A percentile compares a stretch with the other conserved stretches of the same genome.
These are phyloP conservation scores for Bradypodion pumilum DNA, from an alignment of 2,797 vertebrate species.

Conservation along the genomic window DNA sequence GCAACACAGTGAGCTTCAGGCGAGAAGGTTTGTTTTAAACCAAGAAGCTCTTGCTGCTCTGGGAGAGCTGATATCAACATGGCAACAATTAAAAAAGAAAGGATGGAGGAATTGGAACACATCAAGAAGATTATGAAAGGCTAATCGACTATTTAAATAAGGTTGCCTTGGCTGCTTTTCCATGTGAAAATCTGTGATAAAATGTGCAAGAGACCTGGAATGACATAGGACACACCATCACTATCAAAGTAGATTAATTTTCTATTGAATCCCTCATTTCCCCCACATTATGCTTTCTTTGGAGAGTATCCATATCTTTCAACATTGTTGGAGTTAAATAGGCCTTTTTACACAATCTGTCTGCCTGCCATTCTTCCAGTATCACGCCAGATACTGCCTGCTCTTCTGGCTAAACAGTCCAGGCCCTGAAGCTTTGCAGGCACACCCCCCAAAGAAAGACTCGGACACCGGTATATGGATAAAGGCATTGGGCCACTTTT, in stretches of 20 bases:
- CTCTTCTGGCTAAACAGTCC: too few relatives aligned
- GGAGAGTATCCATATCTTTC: slow-evolving; percentile 16
- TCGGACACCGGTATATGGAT: too few relatives aligned
- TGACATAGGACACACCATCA: neutral
- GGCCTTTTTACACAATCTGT: neutral
- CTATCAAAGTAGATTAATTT: slow-evolving; percentile 29
- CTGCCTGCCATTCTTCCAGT: neutral
- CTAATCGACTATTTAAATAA: slow-evolving; percentile 14
- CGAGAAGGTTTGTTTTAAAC: slow-evolving; percentile 13
- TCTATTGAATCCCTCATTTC: slow-evolving; percentile 1
- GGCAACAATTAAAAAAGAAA: slow-evolving; percentile 1
- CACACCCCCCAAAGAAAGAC: too few relatives aligned
- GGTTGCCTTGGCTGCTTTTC: neutral
- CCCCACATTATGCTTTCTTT: neutral
- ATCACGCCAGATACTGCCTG: too few relatives aligned
- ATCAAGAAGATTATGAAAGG: slow-evolving; percentile 20
- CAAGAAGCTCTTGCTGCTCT: neutral
- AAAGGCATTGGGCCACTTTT: too few relatives aligned
- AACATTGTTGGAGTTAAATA: neutral
- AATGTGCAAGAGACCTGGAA: slow-evolving; percentile 9
- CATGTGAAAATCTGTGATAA: slow-evolving; percentile 20
- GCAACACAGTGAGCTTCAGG: neutral
- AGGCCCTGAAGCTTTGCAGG: neutral
- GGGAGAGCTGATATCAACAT: slow-evolving; percentile 18
- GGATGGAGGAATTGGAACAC: neutral